Evolutionary conservation across 2,888 invertebrate species (phyloP), one percentile per base, ranked within the genome.

Genomic region (Campaea margaritaria): DNA sequence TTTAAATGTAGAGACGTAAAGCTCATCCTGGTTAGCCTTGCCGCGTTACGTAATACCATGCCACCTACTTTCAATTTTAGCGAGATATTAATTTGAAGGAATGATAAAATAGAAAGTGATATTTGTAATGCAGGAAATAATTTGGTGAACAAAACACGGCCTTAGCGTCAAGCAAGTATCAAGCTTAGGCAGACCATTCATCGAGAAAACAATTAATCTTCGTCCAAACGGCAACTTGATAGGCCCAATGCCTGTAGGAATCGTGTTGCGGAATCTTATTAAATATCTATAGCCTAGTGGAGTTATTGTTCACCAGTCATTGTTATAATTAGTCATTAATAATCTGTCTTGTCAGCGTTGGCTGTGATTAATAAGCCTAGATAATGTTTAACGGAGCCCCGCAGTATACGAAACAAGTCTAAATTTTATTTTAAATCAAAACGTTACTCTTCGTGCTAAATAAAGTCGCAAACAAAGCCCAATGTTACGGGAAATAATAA

Each of bases 291-390:
- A 81, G 79, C 76, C 76, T 73, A 73, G 67, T 72, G 70, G 70
- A 78, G 79, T 80, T 82, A 87, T 89, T 90, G 89, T 89, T 87
- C 82, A 81, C 75, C 78, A 82, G 82, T 84, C 84, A 83, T 85
- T 85, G 83, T 83, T 84, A 79, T 83, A 86, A 87, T 86, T 83
- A 84, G 79, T 86, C 83, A 88, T 89, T 88, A 85, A 89, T 88
- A 84, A 86, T 84, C 79, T 77, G 82, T 80, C 78, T 79, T 81
- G 84, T 80, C 83, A 78, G 79, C 72, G 76, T 77, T 77, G 75
- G 78, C 69, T 78, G 82, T 85, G 82, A 86, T 82, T 82, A 79
- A 84, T 82, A 79, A 73, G 74, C 68, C 69, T 63, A 72, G 69
- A 72, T 75, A 70, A 69, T 73, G 76, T 74, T 79, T 69, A 73